Conservation (phyloP, 2,797 vertebrate genomes). For the Spondyliosoma cantharus region DNA sequence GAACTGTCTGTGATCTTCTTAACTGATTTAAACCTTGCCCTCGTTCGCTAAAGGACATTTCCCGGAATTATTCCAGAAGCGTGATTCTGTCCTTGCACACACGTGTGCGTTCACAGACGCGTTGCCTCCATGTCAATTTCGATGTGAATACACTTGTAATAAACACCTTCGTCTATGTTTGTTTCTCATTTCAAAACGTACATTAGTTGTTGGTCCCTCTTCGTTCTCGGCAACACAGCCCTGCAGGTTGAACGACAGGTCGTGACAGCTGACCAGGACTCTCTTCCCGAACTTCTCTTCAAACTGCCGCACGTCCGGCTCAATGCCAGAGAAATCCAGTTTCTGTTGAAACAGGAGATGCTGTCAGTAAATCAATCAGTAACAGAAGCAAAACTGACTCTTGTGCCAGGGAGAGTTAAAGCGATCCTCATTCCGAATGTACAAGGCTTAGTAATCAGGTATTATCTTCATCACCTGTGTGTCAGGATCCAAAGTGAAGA, state of each 20-base stretch:
- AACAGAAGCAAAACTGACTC: neutral
- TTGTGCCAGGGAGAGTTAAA: neutral
- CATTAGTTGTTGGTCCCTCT: constrained; percentile 95
- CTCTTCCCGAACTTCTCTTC: constrained; percentile 97
- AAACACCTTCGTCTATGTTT: neutral
- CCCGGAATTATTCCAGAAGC: neutral
- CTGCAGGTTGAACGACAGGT: constrained; percentile 96
- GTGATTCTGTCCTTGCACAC: neutral
- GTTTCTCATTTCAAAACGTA: constrained; percentile 69
- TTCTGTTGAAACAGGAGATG: constrained; percentile 82
- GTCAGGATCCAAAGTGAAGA: constrained; percentile 95
- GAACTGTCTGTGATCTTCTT: constrained; percentile 63
- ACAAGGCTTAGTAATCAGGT: neutral
- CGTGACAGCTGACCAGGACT: constrained; percentile 93
- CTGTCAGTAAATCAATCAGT: neutral
- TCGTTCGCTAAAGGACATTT: constrained; percentile 34
- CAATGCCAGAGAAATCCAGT: constrained; percentile 92
- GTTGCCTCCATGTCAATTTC: neutral
- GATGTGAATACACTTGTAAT: neutral
- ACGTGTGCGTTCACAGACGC: neutral
- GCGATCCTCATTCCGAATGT: too few species aligned
- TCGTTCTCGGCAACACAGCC: constrained; percentile 96
- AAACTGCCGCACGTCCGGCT: constrained; percentile 94
- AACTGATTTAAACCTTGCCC: constrained; percentile 52
- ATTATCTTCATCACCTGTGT: constrained; percentile 88